phyloP scores from a whole-genome alignment of 2,797 vertebrate genomes.

The Galaxias olidus region DNA sequence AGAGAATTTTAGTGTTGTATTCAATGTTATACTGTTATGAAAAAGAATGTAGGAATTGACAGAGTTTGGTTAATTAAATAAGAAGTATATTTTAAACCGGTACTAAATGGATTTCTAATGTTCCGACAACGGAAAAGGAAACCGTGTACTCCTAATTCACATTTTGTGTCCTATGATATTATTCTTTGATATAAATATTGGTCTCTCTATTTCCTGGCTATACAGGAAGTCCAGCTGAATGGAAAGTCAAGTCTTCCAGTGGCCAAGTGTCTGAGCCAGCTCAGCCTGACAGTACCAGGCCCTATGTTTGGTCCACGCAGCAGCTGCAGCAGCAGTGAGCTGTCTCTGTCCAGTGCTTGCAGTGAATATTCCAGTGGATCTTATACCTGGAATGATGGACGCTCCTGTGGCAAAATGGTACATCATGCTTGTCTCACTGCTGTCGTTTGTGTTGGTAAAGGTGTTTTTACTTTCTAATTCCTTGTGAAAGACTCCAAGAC shows the following conservation, averaged over 20 bases:
- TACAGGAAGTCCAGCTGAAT: slow-evolving; percentile 80
- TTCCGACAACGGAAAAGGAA: no score
- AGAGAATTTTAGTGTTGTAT: no score
- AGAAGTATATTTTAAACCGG: no score
- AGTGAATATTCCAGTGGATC: slow-evolving; percentile 93
- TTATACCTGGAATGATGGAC: slow-evolving; percentile 87
- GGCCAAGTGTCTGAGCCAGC: slow-evolving; percentile 81
- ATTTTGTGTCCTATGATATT: no score
- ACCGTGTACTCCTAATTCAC: not conserved
- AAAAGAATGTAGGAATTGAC: no score
- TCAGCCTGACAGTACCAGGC: slow-evolving; percentile 70
- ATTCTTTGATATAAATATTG: no score
- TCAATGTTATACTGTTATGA: no score
- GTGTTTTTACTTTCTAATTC: no score
- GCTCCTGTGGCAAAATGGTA: slow-evolving; percentile 83
- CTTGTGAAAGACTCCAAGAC: no score
- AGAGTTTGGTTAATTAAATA: no score
- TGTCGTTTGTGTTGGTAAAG: not conserved
- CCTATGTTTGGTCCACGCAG: slow-evolving; percentile 78
- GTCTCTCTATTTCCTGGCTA: slow-evolving; percentile 15
- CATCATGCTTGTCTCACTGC: not conserved
- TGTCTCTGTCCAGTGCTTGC: slow-evolving; percentile 91
- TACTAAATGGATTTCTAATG: no score
- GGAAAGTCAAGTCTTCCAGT: slow-evolving; percentile 75
- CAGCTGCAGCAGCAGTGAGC: slow-evolving; percentile 91